Evolutionary conservation across 2,797 vertebrate species (phyloP), one percentile per base, ranked within the genome.

Genomic region (Vespertilio murinus): DNA sequence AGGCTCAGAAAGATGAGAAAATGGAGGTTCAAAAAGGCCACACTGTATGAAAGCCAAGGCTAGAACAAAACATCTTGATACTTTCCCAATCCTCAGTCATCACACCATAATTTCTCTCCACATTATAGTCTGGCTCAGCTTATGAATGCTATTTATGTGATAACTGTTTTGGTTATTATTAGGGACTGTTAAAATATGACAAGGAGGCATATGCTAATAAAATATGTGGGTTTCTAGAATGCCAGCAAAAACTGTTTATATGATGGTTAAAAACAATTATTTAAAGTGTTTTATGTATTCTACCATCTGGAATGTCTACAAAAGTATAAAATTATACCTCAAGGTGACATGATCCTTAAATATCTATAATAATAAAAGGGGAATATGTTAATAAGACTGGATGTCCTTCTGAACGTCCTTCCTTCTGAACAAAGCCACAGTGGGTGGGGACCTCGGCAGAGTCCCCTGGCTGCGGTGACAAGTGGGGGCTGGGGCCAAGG

Each of bases 191-290:
- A 91, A 96, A 97, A 96, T 93, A 81, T 93, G 96, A 95, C 84
- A 93, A 33, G 42, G 78, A 96, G 95, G 92, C 96, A 97, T 96
- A 97, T 97, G 97, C 81, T 97, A 96, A 96, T 96, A 96, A 96
- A 97, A 96, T 49, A 47, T 0, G 89, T 96, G 91, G 91, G 95
- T 84, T 95, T 96, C 89, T 94, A 70, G 93, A 96, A 97, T 86
- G 69, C 95, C 40, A 91, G 93, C 33, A 92, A 94, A 96, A 93
- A 85, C 33, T 95, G 93, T 94, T 93, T 94, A 91, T 71, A 70
- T 64, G 88, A 90, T 80, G 40, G 69, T 42, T 96, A 94, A 64
- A 95, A 67, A 67, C 95, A 88, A 91, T 91, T 95, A 96, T 96
- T 95, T 95, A 93, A 97, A 75, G 93, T 95, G 81, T 90, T 96